Base-by-base conservation (phyloP, 1,140 invertebrate species). In the Cryptotermes secundus region DNA sequence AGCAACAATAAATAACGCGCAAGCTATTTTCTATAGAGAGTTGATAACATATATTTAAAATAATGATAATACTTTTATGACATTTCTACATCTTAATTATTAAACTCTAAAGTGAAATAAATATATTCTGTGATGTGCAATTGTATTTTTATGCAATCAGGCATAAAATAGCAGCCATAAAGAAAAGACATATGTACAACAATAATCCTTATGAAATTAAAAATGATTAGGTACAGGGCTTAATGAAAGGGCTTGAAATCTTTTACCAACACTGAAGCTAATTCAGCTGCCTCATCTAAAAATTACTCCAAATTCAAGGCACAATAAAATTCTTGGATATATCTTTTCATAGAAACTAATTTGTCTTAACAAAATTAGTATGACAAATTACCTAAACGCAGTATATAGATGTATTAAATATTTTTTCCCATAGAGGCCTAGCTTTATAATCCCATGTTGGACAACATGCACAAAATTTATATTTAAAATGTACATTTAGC, bases 1-100 rank as follows among this genome's bases (percentile, higher is more conserved):
- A 82, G 45, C 81, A 82, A 82, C 81, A 82, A 82, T 82, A 82
- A 82, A 82, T 82, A 82, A 82, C n/a, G 45, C 38, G 31, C 36
- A 26, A 31, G 81, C 36, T 45, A 45, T 49, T 49, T 49, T 49
- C 9, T 49, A 49, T 19, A 49, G n/a, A n/a, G 22, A 82, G 81
- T 49, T 82, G 36, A 82, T 82, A 65, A 65, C 59, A 65, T 65
- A 31, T 65, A 65, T 65, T 65, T 65, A 65, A 65, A 65, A 65
- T 65, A 65, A 65, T 65, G 6, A 65, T 65, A 65, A 65, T 65
- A 65, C 59, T 65, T 65, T 65, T 65, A 26, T n/a, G 3, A n/a
- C 59, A 65, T 65, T 31, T 65, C 59, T 65, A 65, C 59, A 59
- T 59, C 53, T 65, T n/a, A 65, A 65, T n/a, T 65, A 65, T 65